Conservation (phyloP, 2,888 invertebrate genomes). For the Apamea epomidion region DNA sequence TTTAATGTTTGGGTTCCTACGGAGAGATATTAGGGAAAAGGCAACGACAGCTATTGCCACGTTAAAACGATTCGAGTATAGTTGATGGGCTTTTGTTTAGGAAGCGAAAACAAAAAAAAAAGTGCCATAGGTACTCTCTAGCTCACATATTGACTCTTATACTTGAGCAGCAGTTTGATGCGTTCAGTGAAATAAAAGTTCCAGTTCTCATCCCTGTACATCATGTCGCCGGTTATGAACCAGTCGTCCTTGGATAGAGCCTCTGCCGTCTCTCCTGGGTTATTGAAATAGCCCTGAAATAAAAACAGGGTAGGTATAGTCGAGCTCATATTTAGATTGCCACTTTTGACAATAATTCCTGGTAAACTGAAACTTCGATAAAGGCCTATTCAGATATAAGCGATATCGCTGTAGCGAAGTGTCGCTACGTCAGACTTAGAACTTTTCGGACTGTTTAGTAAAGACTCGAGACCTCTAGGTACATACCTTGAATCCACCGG, state of each 20-base stretch:
- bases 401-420: no score
- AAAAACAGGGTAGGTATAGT: neutral
- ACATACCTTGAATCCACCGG: slow-evolving; percentile 68
- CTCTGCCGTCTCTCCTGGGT: slow-evolving; percentile 82
- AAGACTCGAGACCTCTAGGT: neutral
- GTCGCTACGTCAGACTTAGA: no score
- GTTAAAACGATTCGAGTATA: no score
- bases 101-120: neutral
- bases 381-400: no score
- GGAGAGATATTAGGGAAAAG: no score
- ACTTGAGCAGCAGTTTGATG: slow-evolving; percentile 89
- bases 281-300: slow-evolving; percentile 85
- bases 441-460: neutral
- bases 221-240: slow-evolving; percentile 89
- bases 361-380: neutral
- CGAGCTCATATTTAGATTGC: neutral
- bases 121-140: neutral
- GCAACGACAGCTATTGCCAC: no score
- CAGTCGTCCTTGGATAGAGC: slow-evolving; percentile 82
- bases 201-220: slow-evolving; percentile 87
- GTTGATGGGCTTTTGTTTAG: neutral
- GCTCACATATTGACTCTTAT: slow-evolving; percentile 85
- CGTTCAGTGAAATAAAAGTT: slow-evolving; percentile 88
- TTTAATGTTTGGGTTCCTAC: no score
- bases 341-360: neutral